Evolutionary conservation across 2,113 vertebrate species (phyloP).

Genomic region (Gallinago paraguaiae): DNA sequence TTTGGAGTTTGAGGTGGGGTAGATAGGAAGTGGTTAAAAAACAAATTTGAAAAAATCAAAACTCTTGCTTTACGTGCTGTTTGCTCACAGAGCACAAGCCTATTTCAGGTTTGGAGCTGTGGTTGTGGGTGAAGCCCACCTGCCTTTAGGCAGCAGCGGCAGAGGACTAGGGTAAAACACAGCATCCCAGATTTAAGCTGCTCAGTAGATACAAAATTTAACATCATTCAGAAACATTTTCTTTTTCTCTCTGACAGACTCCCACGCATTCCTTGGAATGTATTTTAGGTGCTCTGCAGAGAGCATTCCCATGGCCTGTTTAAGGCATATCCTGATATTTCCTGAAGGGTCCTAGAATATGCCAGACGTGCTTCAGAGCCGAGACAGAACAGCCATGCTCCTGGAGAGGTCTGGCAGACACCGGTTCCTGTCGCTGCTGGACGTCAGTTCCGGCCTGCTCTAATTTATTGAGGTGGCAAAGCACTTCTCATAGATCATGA

Average conservation of each 20-base stretch:
- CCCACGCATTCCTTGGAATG: constrained; percentile 39
- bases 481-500: not conserved
- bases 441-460: not conserved
- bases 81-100: not conserved
- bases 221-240: not conserved
- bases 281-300: constrained; percentile 58
- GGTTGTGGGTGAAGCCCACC: not conserved
- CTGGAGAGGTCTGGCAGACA: constrained; percentile 35
- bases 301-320: constrained; percentile 43
- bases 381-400: constrained; percentile 6
- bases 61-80: fast-evolving
- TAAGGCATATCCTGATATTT: constrained; percentile 14
- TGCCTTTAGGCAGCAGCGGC: not conserved
- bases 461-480: constrained; percentile 48
- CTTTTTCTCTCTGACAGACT: constrained; percentile 12
- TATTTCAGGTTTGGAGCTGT: not conserved
- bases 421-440: constrained; percentile 4
- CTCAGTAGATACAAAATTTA: not conserved
- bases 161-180: not conserved
- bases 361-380: not conserved
- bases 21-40: not conserved
- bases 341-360: not conserved
- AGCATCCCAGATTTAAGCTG: fast-evolving
- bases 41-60: not conserved
- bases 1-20: not conserved